Base-by-base conservation (phyloP, 2,797 vertebrate genomes). In the Gallinago nigripennis region DNA sequence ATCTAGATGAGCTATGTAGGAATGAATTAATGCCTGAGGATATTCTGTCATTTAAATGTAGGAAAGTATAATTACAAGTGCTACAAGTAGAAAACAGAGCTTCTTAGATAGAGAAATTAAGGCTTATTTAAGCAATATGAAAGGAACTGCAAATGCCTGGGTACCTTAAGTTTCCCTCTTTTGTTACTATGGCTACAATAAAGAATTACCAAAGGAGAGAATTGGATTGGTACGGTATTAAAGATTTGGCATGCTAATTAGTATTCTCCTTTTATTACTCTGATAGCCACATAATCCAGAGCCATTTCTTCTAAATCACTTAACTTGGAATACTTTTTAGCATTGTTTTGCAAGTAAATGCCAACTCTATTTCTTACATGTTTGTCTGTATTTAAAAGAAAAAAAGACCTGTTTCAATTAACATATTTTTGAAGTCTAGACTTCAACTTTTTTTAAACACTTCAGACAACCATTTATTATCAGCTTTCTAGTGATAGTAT, bases 221-320 rank as follows among this genome's bases (percentile, higher is more conserved):
- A 86, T 56, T 93, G 66, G 68, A 69, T 82, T 85, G 88, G 48
- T 94, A 78, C 7, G 60, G 53, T 80, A 91, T 78, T 73, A 82
- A 94, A 93, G 61, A 93, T 91, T 92, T 93, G 87, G 50, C 90
- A 51, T 43, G 57, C 30, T 94, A 95, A 96, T 95, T 95, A 92
- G 72, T 90, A 90, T 71, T 93, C 72, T 82, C 28, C 79, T 94
- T 90, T 69, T 87, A 72, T 91, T 79, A 50, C 64, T 78, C 78
- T 70, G 92, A 68, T 86, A 78, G 80, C 56, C 63, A 73, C 51
- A 85, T 76, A 92, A 85, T 82, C 27, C 50, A 91, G n/a, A 91
- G 23, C 35, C 53, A 85, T 80, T 91, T 83, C 71, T 82, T 94
- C 51, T 91, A 92, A 92, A 81, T 71, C 73, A 86, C 53, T 92